A percentile compares a stretch with the other conserved stretches of the same genome.
phyloP scores from a whole-genome alignment of 2,797 vertebrate genomes.

The Gymnocypris eckloni region DNA sequence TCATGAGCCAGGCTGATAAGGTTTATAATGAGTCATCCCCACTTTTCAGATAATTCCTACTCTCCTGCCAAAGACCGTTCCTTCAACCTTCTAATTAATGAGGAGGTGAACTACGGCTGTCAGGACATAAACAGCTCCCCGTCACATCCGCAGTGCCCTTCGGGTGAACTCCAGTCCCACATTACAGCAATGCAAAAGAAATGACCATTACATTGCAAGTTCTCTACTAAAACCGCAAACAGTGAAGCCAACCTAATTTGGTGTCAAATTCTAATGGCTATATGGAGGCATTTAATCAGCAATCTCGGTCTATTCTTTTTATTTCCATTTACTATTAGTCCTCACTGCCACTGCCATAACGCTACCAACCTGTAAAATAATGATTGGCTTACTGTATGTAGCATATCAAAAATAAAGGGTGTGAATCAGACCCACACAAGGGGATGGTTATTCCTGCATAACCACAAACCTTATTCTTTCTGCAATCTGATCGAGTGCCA shows the following conservation, averaged over 20 bases:
- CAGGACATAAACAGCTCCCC: conserved; percentile 14
- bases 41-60: neutral
- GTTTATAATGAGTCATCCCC: neutral
- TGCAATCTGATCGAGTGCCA: neutral
- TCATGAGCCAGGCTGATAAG: conserved; percentile 1
- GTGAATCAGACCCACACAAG: neutral
- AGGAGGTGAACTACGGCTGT: conserved; percentile 17
- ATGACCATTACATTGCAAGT: neutral
- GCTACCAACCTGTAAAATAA: neutral
- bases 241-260: neutral
- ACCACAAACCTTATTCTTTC: conserved; percentile 23
- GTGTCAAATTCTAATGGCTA: neutral
- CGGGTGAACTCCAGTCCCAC: conserved; percentile 39
- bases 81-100: conserved; percentile 26
- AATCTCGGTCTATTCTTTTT: neutral
- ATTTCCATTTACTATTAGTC: neutral
- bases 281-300: neutral
- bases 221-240: neutral
- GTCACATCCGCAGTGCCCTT: conserved; percentile 24
- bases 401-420: neutral
- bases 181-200: conserved; percentile 19
- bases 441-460: neutral
- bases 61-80: conserved; percentile 14
- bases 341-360: neutral
- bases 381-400: neutral